Evolutionary conservation across 2,888 invertebrate genomes (phyloP), one percentile per base, ranked within the genome.

Genomic region (Cataglyphis altisquamis): DNA sequence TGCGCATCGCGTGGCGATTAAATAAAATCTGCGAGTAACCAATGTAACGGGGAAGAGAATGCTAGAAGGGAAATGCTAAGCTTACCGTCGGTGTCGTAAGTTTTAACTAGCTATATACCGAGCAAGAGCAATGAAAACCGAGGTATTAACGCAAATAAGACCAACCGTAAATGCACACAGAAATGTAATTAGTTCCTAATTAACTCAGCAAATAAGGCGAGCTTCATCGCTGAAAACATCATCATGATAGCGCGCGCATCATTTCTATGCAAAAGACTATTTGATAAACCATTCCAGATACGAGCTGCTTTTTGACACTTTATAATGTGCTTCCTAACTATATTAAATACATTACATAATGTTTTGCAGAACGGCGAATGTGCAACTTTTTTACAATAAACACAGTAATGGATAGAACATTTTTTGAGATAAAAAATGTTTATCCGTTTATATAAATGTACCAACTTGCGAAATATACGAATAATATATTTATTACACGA

Each of bases 91-190:
- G 84, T 48, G 64, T 55, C 75, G 75, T 84, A 86, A 85, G 85
- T 85, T 86, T 85, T 86, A 86, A 86, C 84, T 85, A 86, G 86
- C 63, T 74, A 57, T 75, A 68, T n/a, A 74, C 68, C 67, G 72
- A 18, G 74, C 84, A 82, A 86, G 85, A 82, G 81, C 63, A 57
- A 85, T 78, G 84, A 85, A 80, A 84, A 81, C 67, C 29, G 67
- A 62, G 70, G 67, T 66, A 86, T 86, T 85, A 82, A 66, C 66
- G 64, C 81, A 63, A 63, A 82, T 81, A 84, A 64, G 74, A 68
- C 80, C 36, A 72, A 15, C 72, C 39, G 80, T 60, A 68, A 74
- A 63, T 48, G 64, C 70, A 70, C 70, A 82, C 74, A 82, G 57
- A 66, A 85, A 74, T 70, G 74, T 85, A 74, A 86, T 86, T 86